Evolutionary conservation across 2,888 invertebrate species (phyloP), one percentile per base, ranked within the genome.

Genomic region (Lydus trimaculatus): DNA sequence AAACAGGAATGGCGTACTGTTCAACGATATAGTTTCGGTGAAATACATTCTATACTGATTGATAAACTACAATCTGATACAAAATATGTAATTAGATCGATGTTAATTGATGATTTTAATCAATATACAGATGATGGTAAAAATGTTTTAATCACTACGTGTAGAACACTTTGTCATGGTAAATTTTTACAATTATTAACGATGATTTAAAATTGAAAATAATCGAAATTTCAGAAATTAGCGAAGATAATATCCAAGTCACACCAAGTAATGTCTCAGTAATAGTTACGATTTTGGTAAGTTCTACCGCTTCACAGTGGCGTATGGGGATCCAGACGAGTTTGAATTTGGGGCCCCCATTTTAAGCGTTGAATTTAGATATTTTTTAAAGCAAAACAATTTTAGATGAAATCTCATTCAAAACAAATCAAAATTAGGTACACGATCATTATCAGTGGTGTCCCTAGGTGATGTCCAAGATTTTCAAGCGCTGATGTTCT

Each of bases 51-150:
- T 1, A 4, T 56, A 25, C 13, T 9, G n/a, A 36, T 66, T 39
- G 13, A 48, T 23, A 31, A 61, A 33, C 39, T 70, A 48, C 15
- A 66, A 48, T 23, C 72, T 0, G 72, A 72, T 61, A 68, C 72
- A n/a, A 23, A 62, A 20, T 72, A 72, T 59, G 52, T 20, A 23
- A 61, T 70, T 11, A 58, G 72, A 58, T 67, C 70, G 15, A 7
- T 63, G 43, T 56, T 68, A 25, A 23, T 56, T 25, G 25, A 56
- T 25, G 15, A 25, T 25, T 56, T 25, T 13, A 56, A 56, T 13
- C 13, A 25, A 56, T 56, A 56, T 56, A 56, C 56, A 56, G 13
- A 25, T 25, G 20, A 56, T 56, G 25, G 23, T 15, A 15, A 4
- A 11, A 15, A 13, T 25, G 56, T 56, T 0, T 25, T 4, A 0